Evolutionary conservation across 2,113 vertebrate species (phyloP), one percentile per base, ranked within the genome.

Genomic region (Rhinolophus sinicus): DNA sequence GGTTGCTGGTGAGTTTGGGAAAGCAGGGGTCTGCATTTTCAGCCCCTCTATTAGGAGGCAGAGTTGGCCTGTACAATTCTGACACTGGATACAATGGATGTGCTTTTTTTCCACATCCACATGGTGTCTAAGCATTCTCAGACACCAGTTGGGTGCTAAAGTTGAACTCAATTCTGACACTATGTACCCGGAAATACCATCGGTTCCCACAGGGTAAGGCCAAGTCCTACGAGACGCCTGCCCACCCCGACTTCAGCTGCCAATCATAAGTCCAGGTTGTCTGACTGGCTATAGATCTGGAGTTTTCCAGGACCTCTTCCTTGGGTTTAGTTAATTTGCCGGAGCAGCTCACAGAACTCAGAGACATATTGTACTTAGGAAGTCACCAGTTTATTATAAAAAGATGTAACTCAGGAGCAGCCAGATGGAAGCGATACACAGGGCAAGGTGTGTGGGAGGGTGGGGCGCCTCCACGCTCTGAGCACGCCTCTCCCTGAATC

Each of bases 391-490:
- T 82, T 38, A 11, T 83, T 75, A 14, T 24, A 24, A 40, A 93
- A 77, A 35, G 47, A 33, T 9, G 0, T 28, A 40, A 81, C 2
- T 44, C 38, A 24, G 78, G 58, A 76, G 9, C 7, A 58, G 6
- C 19, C 52, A 4, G 40, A 40, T 15, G 62, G 88, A 38, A 28
- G 62, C 60, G 26, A 5, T 4, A 24, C 28, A 3, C 2, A 16
- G 52, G 38, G 52, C 9, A 1, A 5, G 50, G 30, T 2, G 14
- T 4, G 12, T 0, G 28, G 77, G 47, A 4, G 33, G 47, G 16
- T 1, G 0, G 35, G 75, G 33, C 0, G 15, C 69, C 7, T 8
- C 15, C 1, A 0, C 0, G 24, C 8, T 90, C 86, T 26, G 76
- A 28, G 58, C 8, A 12, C 9, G 4, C 9, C 16, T 0, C 50